Conservation (phyloP, 2,113 vertebrate genomes). For the Rhinolophus sinicus region DNA sequence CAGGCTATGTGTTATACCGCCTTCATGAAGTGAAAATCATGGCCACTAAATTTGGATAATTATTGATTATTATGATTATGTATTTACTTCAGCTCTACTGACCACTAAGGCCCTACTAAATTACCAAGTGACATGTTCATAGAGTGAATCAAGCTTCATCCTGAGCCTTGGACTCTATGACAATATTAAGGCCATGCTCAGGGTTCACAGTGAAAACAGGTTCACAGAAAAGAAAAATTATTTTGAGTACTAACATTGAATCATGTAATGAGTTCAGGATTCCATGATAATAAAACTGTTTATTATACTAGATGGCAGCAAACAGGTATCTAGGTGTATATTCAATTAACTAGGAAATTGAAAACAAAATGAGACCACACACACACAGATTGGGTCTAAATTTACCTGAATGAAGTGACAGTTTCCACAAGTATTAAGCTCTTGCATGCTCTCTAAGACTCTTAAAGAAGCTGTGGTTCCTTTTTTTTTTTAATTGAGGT, state of each 20-base stretch:
- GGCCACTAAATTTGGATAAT: background rate
- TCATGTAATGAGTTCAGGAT: background rate
- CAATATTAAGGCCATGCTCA: background rate
- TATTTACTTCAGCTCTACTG: background rate
- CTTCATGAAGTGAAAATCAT: background rate
- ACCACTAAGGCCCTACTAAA: background rate
- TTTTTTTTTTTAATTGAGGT: background rate
- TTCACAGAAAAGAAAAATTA: background rate
- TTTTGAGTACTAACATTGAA: background rate
- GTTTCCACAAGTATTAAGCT: background rate
- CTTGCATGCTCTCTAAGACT: background rate
- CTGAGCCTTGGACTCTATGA: background rate
- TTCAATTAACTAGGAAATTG: conserved; percentile 1
- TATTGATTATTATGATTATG: background rate
- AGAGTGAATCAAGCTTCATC: background rate
- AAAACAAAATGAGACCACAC: conserved; percentile 49
- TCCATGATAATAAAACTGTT: background rate
- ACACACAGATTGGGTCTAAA: background rate
- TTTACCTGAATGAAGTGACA: background rate
- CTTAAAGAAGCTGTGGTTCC: background rate
- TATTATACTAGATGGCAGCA: conserved; percentile 45
- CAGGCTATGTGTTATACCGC: background rate
- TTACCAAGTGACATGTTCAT: background rate
- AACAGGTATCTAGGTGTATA: background rate
- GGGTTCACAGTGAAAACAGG: background rate